A percentile compares a stretch with the other conserved stretches of the same genome.
Evolutionary conservation across 1,140 invertebrate species (phyloP).

Genomic region (Pristionchus pacificus): DNA sequence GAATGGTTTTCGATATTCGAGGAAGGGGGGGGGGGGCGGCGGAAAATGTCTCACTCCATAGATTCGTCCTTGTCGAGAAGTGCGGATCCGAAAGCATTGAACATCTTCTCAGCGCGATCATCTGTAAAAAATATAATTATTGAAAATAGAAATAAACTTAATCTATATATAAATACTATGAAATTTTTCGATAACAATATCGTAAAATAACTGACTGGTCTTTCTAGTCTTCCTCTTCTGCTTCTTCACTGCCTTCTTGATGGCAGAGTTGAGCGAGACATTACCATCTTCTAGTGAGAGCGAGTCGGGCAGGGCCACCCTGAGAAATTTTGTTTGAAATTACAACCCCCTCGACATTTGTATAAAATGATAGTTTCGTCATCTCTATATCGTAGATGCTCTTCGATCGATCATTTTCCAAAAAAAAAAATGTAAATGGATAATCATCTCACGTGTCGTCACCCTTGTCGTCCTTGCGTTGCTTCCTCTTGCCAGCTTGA

Average conservation of each 20-base stretch:
- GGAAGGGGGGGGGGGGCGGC: too few species aligned
- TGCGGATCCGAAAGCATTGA: constrained; percentile 62
- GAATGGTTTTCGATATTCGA: too few species aligned
- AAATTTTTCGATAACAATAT: background rate
- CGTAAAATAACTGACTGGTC: constrained; percentile 14
- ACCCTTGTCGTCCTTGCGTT: background rate
- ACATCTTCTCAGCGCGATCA: constrained; percentile 60
- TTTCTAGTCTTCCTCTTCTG: constrained; percentile 36
- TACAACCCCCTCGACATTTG: constrained; percentile 1
- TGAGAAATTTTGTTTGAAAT: background rate
- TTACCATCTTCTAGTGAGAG: constrained; percentile 34
- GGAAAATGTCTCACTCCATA: background rate
- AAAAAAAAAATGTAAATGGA: background rate
- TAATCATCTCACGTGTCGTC: background rate
- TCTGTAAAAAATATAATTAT: constrained; percentile 9
- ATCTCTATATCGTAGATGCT: constrained; percentile 20
- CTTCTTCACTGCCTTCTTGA: constrained; percentile 42
- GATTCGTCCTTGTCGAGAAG: background rate
- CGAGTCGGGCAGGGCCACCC: background rate
- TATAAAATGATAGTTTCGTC: constrained; percentile 18
- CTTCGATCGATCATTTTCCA: background rate
- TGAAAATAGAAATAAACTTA: background rate
- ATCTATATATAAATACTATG: background rate
- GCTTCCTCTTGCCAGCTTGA: background rate
- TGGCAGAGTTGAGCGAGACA: constrained; percentile 36